Evolutionary conservation across 2,888 invertebrate genomes (phyloP), one percentile per base, ranked within the genome.

Genomic region (Macaria liturata): DNA sequence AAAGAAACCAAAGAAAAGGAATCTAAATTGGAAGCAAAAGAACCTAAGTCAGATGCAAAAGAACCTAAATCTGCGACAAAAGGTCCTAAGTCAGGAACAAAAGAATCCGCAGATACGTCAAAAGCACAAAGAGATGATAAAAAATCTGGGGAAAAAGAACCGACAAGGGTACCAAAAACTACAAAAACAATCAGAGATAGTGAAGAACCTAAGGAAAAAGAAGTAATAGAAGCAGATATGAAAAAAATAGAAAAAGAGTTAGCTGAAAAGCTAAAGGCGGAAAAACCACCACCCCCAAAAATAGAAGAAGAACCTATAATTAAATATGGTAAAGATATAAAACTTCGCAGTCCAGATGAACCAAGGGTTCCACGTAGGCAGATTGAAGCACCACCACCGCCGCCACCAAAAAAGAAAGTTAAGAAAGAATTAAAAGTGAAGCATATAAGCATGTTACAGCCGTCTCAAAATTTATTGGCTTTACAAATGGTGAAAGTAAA

Each of bases 241-340:
- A 37, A 43, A 4, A 56, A 59, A 34, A 54, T 43, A 42, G 43
- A 42, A 61, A 72, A 61, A 64, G 69, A 60, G 9, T 31, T 39
- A 30, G 5, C 34, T 20, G 20, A 37, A 7, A 37, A 37, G 7
- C 34, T 6, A 37, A 37, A 37, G 7, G 34, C 34, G 7, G 34
- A 37, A 37, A 37, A 37, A 37, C 34, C 7, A 7, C 4, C 7
- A 37, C 34, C 34, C 5, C 34, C 34, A 34, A 9, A 32, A 20
- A 44, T 42, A 9, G 45, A 31, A 3, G 45, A 49, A 32, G 40
- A 32, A 32, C 30, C 9, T 8, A 5, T 9, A 4, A 42, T 42
- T 0, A 42, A 42, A 42, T 8, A 30, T 8, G 48, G 48, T 2
- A 49, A 50, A 34, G 44, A 44, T 44, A 44, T 20, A 8, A 50